phyloP scores from a whole-genome alignment of 2,888 invertebrate species.

The Epistrophe grossulariae region DNA sequence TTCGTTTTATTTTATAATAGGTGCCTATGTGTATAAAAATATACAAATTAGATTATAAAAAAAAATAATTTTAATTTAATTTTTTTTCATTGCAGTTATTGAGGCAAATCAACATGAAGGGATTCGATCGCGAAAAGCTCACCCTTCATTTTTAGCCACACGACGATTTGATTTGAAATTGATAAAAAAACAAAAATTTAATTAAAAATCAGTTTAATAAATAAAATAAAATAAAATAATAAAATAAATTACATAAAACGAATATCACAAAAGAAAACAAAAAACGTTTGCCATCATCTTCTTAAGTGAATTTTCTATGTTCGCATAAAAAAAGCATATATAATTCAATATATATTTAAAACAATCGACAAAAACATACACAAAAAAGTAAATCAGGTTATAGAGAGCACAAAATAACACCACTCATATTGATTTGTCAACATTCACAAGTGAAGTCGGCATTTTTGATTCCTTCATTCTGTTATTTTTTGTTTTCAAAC shows the following conservation, averaged over 20 bases:
- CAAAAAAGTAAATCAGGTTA: conserved; percentile 26
- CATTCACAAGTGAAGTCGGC: conserved; percentile 47
- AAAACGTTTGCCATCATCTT: conserved; percentile 66
- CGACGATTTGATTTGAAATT: conserved; percentile 73
- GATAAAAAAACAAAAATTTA: conserved; percentile 26
- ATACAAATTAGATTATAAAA: too few species aligned
- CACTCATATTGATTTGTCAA: conserved; percentile 46
- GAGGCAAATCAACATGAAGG: conserved; percentile 77
- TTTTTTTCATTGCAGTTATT: conserved; percentile 73
- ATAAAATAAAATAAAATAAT: conserved; percentile 21
- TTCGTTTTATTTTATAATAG: too few species aligned
- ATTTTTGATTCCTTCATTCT: conserved; percentile 56
- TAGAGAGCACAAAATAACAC: conserved; percentile 60
- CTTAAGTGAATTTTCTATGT: conserved; percentile 67
- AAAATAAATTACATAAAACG: conserved; percentile 45
- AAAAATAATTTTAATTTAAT: too few species aligned
- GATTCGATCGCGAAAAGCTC: conserved; percentile 73
- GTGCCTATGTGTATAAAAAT: too few species aligned
- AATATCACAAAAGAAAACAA: conserved; percentile 61
- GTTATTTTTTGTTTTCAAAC: conserved; percentile 54
- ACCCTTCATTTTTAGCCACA: conserved; percentile 72
- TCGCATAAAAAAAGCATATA: conserved; percentile 56
- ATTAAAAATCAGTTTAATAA: conserved; percentile 19
- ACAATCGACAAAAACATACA: conserved; percentile 51
- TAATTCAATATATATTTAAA: conserved; percentile 25